Conservation (phyloP, 2,113 vertebrate genomes). For the Ceuthmochares aereus region DNA sequence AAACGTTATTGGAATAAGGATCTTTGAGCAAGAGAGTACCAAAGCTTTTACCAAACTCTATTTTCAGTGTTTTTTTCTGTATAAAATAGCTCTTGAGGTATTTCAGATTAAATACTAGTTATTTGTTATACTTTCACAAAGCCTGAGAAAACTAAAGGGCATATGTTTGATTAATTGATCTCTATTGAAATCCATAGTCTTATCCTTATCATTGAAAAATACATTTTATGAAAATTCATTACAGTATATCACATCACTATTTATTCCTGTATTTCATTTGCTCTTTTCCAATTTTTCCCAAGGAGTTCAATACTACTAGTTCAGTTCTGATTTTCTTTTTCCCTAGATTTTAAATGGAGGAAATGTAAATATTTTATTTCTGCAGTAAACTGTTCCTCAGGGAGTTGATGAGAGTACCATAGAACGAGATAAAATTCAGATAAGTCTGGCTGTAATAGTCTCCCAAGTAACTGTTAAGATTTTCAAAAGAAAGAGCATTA, state of each 20-base stretch:
- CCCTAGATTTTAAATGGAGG: not conserved
- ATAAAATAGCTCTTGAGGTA: not conserved
- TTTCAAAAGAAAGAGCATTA: not conserved
- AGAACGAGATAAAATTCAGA: not conserved
- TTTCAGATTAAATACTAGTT: not conserved
- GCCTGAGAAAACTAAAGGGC: not conserved
- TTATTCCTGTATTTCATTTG: not conserved
- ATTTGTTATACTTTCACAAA: not conserved
- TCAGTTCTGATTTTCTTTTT: not conserved
- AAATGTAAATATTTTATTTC: not conserved
- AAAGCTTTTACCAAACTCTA: not conserved
- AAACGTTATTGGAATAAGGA: not conserved
- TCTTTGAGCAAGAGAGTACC: not conserved
- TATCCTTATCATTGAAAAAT: not conserved
- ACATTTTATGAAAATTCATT: not conserved
- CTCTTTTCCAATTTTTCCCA: not conserved
- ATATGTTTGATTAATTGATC: not conserved
- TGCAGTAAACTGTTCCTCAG: not conserved
- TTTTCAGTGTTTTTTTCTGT: not conserved
- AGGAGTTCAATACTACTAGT: not conserved
- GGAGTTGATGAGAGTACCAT: not conserved
- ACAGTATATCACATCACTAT: not conserved
- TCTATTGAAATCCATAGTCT: not conserved
- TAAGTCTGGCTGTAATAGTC: not conserved
- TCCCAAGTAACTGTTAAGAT: not conserved